Conservation (phyloP, 1,140 invertebrate genomes). For the Drosophila punjabiensis region DNA sequence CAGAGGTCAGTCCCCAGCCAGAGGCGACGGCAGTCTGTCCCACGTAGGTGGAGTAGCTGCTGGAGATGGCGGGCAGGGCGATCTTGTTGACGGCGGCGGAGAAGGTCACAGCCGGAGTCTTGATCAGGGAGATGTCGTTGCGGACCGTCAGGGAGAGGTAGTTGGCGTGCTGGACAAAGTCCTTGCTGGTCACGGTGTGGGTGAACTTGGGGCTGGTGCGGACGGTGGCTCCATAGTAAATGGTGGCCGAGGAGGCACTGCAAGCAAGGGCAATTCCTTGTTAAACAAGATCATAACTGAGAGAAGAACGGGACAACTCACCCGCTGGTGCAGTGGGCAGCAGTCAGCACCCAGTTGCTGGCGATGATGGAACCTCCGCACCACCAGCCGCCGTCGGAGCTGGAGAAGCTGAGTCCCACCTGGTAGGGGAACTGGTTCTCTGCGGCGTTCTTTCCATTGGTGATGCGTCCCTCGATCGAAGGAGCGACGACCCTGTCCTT, state of each 20-base stretch:
- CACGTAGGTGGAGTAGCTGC: conserved; percentile 32
- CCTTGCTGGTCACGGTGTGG: conserved; percentile 33
- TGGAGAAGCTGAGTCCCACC: conserved; percentile 85
- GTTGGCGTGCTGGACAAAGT: conserved; percentile 50
- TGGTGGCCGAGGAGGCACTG: conserved; percentile 33
- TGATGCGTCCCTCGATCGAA: conserved; percentile 71
- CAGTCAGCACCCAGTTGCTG: conserved; percentile 86
- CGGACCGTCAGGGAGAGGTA: conserved; percentile 32
- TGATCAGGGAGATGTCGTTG: conserved; percentile 51
- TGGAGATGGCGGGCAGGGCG: conserved; percentile 22
- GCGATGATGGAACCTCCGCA: conserved; percentile 88
- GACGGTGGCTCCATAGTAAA: conserved; percentile 48
- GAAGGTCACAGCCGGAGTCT: conserved; percentile 16
- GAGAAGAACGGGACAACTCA: background rate
- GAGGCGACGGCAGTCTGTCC: conserved; percentile 41
- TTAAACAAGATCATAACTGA: background rate
- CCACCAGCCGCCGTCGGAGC: conserved; percentile 56
- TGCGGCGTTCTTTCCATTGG: conserved; percentile 64
- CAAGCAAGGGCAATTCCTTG: background rate
- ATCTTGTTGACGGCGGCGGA: conserved; percentile 18
- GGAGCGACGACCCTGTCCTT: conserved; percentile 38
- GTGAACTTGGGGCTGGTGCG: conserved; percentile 49
- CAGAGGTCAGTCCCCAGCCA: conserved; percentile 42
- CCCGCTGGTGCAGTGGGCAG: conserved; percentile 86
- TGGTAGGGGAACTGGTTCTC: conserved; percentile 86